Base-by-base conservation (phyloP, 2,113 vertebrate genomes). In the Eretmochelys imbricata region DNA sequence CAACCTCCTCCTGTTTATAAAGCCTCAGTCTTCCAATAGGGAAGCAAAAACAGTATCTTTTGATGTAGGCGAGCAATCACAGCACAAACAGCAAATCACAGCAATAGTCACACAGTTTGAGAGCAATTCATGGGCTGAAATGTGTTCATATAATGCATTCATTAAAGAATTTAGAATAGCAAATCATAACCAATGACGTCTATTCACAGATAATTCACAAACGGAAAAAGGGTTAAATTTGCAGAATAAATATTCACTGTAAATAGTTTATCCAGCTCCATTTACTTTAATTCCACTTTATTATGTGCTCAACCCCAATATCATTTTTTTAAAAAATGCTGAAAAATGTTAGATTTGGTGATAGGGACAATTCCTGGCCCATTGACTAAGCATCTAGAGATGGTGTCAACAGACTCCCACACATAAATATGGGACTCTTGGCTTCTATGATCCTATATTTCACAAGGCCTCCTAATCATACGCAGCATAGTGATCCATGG, bases 11-110 rank as follows among this genome's bases (percentile, higher is more conserved):
- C 96, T 95, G 95, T 97, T 94, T 96, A 95, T 96, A 90, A 89
- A 85, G 57, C 75, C 88, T 97, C 54, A 16, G 50, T 95, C 1
- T 0, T 82, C 27, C 17, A 54, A 17, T 5, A 27, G 0, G 3
- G 75, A 87, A 95, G 89, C 19, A 93, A 95, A 96, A 97, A 96
- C 96, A 96, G 92, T 95, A 96, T 94, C 95, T 96, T 95, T 94
- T 95, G 91, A 38, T 93, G 96, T 96, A 89, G 96, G 93, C 93
- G 93, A 97, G 95, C 89, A 85, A 25, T 79, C 83, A 92, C 19
- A 69, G 93, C 93, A 92, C 82, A 80, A 0, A 57, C 85, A 93
- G 8, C 29, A 88, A 78, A 80, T 84, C 87, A 91, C 25, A 80
- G 84, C 62, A 88, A 42, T 88, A 88, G 78, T 89, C 87, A 46